phyloP scores from a whole-genome alignment of 2,888 invertebrate species.

The Trachelus stipa region DNA sequence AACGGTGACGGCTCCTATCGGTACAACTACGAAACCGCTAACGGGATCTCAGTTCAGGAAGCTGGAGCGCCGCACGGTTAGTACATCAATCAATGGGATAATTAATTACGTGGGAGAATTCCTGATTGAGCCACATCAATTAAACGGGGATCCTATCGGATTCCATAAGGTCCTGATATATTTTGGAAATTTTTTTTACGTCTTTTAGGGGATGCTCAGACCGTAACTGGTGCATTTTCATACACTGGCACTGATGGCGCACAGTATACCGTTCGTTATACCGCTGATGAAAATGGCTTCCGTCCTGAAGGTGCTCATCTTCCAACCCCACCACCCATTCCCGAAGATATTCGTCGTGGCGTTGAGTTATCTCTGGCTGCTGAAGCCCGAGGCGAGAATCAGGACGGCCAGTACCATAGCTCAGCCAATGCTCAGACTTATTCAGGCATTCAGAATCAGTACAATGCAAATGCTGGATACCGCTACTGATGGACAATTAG shows the following conservation, averaged over 20 bases:
- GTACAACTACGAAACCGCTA: slow-evolving; percentile 23
- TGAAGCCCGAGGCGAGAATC: slow-evolving; percentile 21
- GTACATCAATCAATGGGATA: not conserved
- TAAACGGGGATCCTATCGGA: not conserved
- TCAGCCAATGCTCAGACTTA: not conserved
- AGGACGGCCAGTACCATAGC: slow-evolving; percentile 12
- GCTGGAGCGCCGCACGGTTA: slow-evolving; percentile 14
- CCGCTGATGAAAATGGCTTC: slow-evolving; percentile 21
- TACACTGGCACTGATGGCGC: slow-evolving; percentile 21
- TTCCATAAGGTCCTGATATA: not conserved
- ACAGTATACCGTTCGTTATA: slow-evolving; percentile 19
- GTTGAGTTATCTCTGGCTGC: slow-evolving; percentile 22
- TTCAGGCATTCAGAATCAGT: not conserved
- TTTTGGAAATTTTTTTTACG: not conserved
- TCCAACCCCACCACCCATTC: slow-evolving; percentile 21
- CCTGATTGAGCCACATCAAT: not conserved
- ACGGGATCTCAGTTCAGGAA: slow-evolving; percentile 21
- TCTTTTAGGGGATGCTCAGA: slow-evolving; percentile 10
- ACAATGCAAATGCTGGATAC: not conserved
- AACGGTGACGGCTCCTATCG: slow-evolving; percentile 25
- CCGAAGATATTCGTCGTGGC: slow-evolving; percentile 21
- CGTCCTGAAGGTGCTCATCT: slow-evolving; percentile 23
- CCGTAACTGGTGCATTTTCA: slow-evolving; percentile 16
- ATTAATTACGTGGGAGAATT: not conserved
- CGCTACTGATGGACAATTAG: not conserved